Evolutionary conservation across 1,140 invertebrate species (phyloP).

Genomic region (Drosophila repleta): DNA sequence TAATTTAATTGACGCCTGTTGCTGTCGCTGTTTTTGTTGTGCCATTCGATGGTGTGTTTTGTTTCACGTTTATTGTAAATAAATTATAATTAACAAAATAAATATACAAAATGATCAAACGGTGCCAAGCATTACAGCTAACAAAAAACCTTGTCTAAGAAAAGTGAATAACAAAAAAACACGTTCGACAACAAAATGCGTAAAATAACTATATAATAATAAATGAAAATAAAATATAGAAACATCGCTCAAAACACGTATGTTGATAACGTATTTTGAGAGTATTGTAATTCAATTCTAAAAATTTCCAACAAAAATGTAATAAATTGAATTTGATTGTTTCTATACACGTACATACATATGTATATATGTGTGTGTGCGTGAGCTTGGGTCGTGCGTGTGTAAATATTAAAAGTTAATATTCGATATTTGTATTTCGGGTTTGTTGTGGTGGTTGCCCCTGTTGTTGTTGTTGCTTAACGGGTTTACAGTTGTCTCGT

Average conservation of each 20-base stretch:
- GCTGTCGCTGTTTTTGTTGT: slow-evolving; percentile 33
- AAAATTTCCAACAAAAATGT: background rate
- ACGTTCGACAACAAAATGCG: slow-evolving; percentile 59
- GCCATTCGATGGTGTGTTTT: slow-evolving; percentile 43
- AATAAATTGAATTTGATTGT: background rate
- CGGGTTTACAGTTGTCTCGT: slow-evolving; percentile 37
- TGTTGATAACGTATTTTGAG: slow-evolving; percentile 28
- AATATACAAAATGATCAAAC: slow-evolving; percentile 18
- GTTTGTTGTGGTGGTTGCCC: slow-evolving; percentile 12
- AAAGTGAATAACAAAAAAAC: slow-evolving; percentile 38
- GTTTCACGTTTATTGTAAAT: slow-evolving; percentile 56
- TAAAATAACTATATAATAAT: slow-evolving; percentile 6
- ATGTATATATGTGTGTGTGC: slow-evolving; percentile 29
- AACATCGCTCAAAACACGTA: background rate
- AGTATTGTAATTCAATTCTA: slow-evolving; percentile 4
- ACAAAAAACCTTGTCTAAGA: slow-evolving; percentile 13
- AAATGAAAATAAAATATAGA: background rate
- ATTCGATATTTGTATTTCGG: slow-evolving; percentile 46
- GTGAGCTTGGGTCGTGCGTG: slow-evolving; percentile 36
- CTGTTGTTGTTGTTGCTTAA: slow-evolving; percentile 12
- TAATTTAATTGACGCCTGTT: slow-evolving; percentile 69
- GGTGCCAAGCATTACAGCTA: slow-evolving; percentile 34
- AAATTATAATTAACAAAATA: slow-evolving; percentile 61
- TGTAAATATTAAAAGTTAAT: slow-evolving; percentile 55
- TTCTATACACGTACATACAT: background rate